Conservation (phyloP, 1,140 invertebrate species). For the Polypedilum pembai region DNA sequence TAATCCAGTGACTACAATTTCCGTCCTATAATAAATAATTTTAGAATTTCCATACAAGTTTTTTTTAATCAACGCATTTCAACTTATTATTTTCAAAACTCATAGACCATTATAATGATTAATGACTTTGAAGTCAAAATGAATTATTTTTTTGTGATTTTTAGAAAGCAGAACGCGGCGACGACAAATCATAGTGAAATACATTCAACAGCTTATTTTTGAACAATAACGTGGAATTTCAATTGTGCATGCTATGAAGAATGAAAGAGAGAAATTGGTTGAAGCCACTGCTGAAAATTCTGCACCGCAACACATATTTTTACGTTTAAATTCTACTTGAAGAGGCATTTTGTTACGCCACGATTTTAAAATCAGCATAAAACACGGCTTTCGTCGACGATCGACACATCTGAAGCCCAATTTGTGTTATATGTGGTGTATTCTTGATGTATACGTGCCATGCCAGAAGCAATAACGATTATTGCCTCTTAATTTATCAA, state of each 20-base stretch:
- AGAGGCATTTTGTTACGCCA: slow-evolving; percentile 13
- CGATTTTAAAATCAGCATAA: background rate
- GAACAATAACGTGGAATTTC: background rate
- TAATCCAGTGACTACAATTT: no score
- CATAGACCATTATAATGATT: background rate
- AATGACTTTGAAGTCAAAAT: background rate
- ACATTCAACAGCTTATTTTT: background rate
- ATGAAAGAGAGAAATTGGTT: background rate
- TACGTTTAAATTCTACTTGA: background rate
- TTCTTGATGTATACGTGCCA: background rate
- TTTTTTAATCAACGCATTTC: background rate
- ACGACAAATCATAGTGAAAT: background rate
- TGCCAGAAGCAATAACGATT: background rate
- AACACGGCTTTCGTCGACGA: background rate
- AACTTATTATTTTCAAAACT: background rate
- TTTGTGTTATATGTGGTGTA: background rate
- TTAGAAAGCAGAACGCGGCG: background rate
- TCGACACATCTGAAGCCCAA: background rate
- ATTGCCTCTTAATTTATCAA: slow-evolving; percentile 25
- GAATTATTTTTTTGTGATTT: background rate
- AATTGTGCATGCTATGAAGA: background rate
- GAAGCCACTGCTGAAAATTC: background rate
- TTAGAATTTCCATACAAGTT: no score
- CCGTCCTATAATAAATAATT: no score
- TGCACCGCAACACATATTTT: background rate